These are phyloP conservation scores for Epinotia bilunana DNA, from an alignment of 2,888 invertebrate genomes.

Conservation along the genomic window DNA sequence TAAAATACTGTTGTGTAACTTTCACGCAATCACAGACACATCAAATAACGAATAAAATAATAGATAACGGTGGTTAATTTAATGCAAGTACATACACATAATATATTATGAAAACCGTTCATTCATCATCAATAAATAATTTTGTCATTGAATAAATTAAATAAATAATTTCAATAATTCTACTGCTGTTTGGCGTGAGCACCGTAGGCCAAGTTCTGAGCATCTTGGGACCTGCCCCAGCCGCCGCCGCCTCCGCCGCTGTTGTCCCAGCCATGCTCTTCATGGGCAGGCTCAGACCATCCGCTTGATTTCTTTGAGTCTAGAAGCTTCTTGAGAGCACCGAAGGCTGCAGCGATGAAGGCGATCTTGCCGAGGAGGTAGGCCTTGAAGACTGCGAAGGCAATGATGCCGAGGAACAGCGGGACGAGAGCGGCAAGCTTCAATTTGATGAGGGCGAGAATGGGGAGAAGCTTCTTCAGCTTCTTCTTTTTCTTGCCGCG, in stretches of 20 bases:
- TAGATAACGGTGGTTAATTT: conserved; percentile 60
- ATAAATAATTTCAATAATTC: conserved; percentile 50
- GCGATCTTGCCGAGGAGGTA: conserved; percentile 93
- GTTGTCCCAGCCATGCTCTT: conserved; percentile 82
- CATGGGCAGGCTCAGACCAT: conserved; percentile 87
- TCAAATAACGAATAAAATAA: conserved; percentile 52
- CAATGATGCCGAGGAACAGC: conserved; percentile 89
- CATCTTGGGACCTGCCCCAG: conserved; percentile 87
- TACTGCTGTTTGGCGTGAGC: conserved; percentile 83
- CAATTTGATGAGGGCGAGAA: conserved; percentile 90
- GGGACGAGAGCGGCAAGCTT: conserved; percentile 91
- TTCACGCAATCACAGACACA: conserved; percentile 46
- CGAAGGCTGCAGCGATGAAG: conserved; percentile 89
- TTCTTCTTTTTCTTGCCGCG: conserved; percentile 91
- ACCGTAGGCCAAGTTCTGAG: conserved; percentile 88
- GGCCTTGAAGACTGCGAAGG: conserved; percentile 93
- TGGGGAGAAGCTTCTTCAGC: conserved; percentile 90
- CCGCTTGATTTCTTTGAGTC: conserved; percentile 90
- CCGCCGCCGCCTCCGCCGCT: conserved; percentile 84
- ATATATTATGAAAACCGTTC: conserved; percentile 9
- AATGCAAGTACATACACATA: conserved; percentile 45
- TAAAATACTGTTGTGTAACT: conserved; percentile 56
- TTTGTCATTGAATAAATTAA: conserved; percentile 47
- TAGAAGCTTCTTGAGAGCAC: conserved; percentile 87
- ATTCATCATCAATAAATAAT: conserved; percentile 33